Conservation (phyloP, 2,797 vertebrate species). For the Sebastes trivittatus region DNA sequence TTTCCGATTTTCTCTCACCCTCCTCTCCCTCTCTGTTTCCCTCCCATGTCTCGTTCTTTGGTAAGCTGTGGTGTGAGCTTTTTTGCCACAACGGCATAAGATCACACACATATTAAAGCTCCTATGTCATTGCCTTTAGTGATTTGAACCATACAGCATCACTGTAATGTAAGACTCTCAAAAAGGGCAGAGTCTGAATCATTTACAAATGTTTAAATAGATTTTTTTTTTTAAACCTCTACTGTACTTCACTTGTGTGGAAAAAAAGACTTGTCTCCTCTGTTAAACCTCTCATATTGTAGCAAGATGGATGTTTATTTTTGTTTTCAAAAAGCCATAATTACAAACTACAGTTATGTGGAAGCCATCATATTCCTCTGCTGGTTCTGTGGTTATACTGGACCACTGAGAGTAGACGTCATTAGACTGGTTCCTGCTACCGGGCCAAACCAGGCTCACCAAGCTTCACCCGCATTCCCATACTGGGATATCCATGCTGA, state of each 20-base stretch:
- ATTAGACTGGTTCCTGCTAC: constrained; percentile 21
- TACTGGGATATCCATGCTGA: background rate
- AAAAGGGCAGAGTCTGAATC: background rate
- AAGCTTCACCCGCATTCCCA: background rate
- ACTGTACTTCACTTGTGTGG: background rate
- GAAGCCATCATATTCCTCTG: constrained; percentile 46
- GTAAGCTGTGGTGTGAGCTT: constrained; percentile 7
- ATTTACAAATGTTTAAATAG: background rate
- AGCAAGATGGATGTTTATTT: constrained; percentile 34
- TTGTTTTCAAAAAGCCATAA: constrained; percentile 54
- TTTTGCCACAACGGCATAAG: background rate
- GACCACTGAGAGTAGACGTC: constrained; percentile 10
- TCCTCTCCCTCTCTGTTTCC: background rate
- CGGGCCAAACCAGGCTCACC: background rate
- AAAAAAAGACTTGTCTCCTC: background rate
- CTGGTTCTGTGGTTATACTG: constrained; percentile 29
- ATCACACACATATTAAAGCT: constrained; percentile 3
- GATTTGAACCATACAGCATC: background rate
- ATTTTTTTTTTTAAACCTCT: background rate
- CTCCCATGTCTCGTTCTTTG: background rate
- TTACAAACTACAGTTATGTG: constrained; percentile 50
- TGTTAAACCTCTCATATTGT: constrained; percentile 15
- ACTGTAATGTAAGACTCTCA: background rate
- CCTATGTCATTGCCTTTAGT: background rate
- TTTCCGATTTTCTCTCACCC: constrained; percentile 12